Evolutionary conservation across 2,113 vertebrate species (phyloP).

Genomic region (Helogale parvula): DNA sequence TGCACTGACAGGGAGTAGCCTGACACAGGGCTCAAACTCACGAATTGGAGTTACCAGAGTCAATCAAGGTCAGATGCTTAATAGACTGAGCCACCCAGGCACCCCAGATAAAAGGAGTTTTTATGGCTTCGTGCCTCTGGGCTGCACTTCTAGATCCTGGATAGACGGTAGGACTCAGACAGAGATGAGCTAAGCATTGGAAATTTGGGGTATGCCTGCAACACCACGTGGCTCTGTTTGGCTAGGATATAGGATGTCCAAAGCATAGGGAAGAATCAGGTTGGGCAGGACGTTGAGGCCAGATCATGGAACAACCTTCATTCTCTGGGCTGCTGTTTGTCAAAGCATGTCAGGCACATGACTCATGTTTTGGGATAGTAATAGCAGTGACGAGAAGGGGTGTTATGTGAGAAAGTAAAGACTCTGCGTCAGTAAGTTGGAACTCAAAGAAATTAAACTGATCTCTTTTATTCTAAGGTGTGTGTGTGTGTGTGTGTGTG

Average conservation of each 20-base stretch:
- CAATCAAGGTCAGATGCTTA: too few species aligned
- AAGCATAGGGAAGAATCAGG: neutral
- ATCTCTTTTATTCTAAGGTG: neutral
- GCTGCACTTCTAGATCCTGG: slow-evolving; percentile 3
- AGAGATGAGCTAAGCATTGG: neutral
- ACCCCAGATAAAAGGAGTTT: neutral
- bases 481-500: too few species aligned
- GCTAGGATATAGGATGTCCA: neutral
- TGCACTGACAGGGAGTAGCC: too few species aligned
- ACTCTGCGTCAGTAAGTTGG: neutral
- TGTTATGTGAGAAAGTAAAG: slow-evolving; percentile 17
- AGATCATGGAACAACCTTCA: neutral
- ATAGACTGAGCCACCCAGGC: neutral
- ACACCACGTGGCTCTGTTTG: neutral
- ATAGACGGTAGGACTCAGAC: neutral
- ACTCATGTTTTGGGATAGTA: neutral
- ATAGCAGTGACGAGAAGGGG: neutral
- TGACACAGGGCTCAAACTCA: too few species aligned
- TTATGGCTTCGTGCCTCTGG: neutral
- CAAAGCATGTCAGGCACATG: neutral
- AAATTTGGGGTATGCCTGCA: neutral
- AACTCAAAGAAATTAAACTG: slow-evolving; percentile 29
- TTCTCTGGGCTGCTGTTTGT: neutral
- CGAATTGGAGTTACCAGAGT: too few species aligned
- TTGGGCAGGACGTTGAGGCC: neutral